Conservation (phyloP, 2,888 invertebrate species). For the Rhaphigaster nebulosa region DNA sequence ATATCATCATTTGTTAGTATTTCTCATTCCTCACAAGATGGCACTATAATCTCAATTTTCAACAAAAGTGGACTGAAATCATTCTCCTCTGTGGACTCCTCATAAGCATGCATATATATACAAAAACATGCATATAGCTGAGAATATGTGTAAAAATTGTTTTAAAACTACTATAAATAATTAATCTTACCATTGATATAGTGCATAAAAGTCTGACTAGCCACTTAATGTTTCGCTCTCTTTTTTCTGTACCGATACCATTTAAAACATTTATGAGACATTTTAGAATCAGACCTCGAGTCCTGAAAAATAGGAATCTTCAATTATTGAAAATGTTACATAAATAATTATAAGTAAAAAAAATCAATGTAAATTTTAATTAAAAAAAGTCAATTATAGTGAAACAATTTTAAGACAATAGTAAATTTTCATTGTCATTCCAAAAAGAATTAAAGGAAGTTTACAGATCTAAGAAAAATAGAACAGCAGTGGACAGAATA, state of each 20-base stretch:
- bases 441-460: neutral
- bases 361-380: neutral
- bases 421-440: neutral
- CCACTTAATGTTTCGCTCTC: slow-evolving; percentile 36
- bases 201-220: slow-evolving; percentile 40
- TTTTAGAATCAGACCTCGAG: neutral
- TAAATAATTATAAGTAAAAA: neutral
- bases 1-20: neutral
- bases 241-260: slow-evolving; percentile 36
- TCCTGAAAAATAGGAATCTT: slow-evolving; percentile 1
- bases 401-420: neutral
- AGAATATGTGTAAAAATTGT: neutral
- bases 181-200: slow-evolving; percentile 27
- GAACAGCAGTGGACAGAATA: neutral
- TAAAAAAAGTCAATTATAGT: neutral
- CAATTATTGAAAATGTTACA: neutral
- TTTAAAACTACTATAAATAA: neutral
- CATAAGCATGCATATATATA: too few species aligned
- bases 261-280: slow-evolving; percentile 22
- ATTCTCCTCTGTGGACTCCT: too few species aligned
- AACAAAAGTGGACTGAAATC: neutral
- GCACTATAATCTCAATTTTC: neutral
- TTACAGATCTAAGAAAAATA: neutral
- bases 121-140: too few species aligned
- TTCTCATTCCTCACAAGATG: neutral